Base-by-base conservation (phyloP, 2,888 invertebrate genomes). In the Agonopterix subpropinquella region DNA sequence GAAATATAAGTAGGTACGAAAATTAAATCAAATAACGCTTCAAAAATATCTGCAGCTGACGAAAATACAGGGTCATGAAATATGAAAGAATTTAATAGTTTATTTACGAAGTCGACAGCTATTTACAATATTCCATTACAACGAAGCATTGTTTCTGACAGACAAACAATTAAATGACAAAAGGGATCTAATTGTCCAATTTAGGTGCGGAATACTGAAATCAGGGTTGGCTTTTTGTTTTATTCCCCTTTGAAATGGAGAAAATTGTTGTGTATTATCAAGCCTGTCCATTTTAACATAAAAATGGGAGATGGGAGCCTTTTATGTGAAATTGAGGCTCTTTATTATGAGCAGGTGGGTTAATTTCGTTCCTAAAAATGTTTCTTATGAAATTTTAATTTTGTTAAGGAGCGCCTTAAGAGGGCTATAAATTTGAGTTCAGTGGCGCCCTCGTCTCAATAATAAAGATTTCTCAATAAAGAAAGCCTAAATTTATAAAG, bases 161-260 rank as follows among this genome's bases (percentile, higher is more conserved):
- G 69, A 68, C 66, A 71, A 74, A 74, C 72, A 74, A 74, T 74
- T 67, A 68, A 62, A 70, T 61, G 67, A 74, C 73, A 74, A 74
- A 73, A 65, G 69, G 64, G 60, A 53, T 65, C 65, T 72, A 74
- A 74, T 73, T 71, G 73, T 67, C 62, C 66, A 73, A 73, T 74
- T 73, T 70, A 67, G 68, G 64, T 65, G 67, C 62, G 66, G 62
- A 64, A 68, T 64, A 65, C 59, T 58, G 61, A 57, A 61, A 58
- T 54, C 51, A 55, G 52, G 61, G 57, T 53, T 57, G 58, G 61
- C 60, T 48, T 64, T 65, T 63, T 67, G 62, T 67, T 48, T 42
- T 57, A 46, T 53, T 39, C 43, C 51, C 49, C 49, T 58, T 56
- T 55, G 53, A 52, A 53, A 58, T 54, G 53, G 47, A 35, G 42